Base-by-base conservation (phyloP, 92 coral and sea anemone species). In the Pocillopora meandrina region DNA sequence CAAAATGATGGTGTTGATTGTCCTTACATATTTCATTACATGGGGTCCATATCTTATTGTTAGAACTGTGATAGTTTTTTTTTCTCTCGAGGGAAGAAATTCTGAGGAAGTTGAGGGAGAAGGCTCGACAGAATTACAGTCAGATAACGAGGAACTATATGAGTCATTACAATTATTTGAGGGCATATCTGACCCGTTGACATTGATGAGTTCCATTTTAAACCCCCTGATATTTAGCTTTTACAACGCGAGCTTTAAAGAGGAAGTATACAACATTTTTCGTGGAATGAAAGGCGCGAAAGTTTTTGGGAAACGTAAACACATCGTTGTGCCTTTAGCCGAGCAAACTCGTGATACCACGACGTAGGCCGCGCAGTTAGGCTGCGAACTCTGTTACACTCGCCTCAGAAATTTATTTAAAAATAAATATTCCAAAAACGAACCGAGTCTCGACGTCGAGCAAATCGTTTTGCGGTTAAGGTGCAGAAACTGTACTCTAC, bases 1-100 rank as follows among this genome's bases (percentile, higher is more conserved):
- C 1, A 88, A 87, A 34, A 90, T 90, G 93, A 75, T 90, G 76
- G 69, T 87, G 18, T 23, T 83, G 21, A 56, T 87, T 20, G 91
- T 90, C 15, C 9, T 26, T 26, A 42, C 52, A 42, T 42, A 42
- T 42, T 42, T 42, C 52, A 42, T 78, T 9, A 87, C 83, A 3
- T 87, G 87, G 91, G 93, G 93, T 19, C 93, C 93, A 1, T 49
- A 19, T 12, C 59, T 86, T 15, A 3, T 60, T 82, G 33, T 19
- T 69, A 58, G 26, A 13, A 34, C 59, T 6, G 20, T 82, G 58
- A 23, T 21, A 1, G 77, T 69, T 33, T 71, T n/a, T n/a, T n/a
- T n/a, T 71, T 10, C 26, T 17, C n/a, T 55, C 5, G 10, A 65
- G 14, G 72, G 14, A 76, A 26, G n/a, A 19, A 58, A 10, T 18